These are phyloP conservation scores for Masticophis lateralis DNA, from an alignment of 2,797 vertebrate species.

Conservation along the genomic window DNA sequence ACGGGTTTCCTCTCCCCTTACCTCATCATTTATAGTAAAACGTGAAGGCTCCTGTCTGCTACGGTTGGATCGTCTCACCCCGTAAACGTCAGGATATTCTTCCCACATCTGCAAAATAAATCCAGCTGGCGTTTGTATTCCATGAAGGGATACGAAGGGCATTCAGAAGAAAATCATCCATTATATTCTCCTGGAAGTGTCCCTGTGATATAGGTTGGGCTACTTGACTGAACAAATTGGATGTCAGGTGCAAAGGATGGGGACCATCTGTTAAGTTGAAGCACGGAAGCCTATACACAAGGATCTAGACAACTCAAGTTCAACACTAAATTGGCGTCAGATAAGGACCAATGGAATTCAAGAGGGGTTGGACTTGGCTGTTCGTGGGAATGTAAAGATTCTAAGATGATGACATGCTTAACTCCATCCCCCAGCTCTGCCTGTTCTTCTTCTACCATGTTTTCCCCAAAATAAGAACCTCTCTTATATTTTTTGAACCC, in stretches of 20 bases:
- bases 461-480: too few relatives aligned
- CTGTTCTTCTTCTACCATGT: not conserved
- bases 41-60: constrained; percentile 96
- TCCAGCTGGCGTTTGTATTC: not conserved
- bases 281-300: not conserved
- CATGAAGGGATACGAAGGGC: not conserved
- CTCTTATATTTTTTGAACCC: too few relatives aligned
- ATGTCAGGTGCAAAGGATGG: not conserved
- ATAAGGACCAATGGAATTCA: not conserved
- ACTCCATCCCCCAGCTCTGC: not conserved
- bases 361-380: not conserved
- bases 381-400: not conserved
- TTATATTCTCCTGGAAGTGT: not conserved
- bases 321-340: not conserved
- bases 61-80: constrained; percentile 94
- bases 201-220: not conserved
- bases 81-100: constrained; percentile 98
- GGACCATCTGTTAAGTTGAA: not conserved
- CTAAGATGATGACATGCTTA: not conserved
- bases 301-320: not conserved
- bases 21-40: constrained; percentile 96
- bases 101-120: constrained; percentile 96
- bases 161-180: not conserved
- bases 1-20: constrained; percentile 67
- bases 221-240: not conserved